A percentile compares a stretch with the other conserved stretches of the same genome.
Evolutionary conservation across 2,797 vertebrate genomes (phyloP).

Genomic region (Phrynocephalus guinanensis): DNA sequence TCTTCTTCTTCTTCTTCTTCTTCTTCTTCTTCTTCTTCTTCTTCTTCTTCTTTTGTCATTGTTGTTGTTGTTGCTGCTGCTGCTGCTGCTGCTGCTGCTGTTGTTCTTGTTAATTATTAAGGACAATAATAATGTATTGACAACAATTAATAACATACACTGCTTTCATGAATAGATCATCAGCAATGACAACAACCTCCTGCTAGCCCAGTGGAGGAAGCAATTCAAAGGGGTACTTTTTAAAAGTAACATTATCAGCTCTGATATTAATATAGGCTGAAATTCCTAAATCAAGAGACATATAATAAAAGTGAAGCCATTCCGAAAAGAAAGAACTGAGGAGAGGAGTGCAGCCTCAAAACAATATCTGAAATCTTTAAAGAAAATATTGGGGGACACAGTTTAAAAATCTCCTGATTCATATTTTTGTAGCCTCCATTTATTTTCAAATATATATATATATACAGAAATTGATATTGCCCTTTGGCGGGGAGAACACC

Average conservation of each 20-base stretch:
- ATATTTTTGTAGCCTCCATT: neutral
- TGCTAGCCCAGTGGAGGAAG: too few relatives aligned
- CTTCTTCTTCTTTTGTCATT: too few relatives aligned
- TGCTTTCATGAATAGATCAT: too few relatives aligned
- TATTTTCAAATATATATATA: conserved; percentile 3
- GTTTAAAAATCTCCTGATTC: neutral
- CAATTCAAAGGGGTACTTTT: too few relatives aligned
- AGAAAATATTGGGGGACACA: neutral
- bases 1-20: too few relatives aligned
- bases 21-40: too few relatives aligned
- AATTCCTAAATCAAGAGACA: neutral
- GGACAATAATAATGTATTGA: too few relatives aligned
- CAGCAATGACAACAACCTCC: too few relatives aligned
- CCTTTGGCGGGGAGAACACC: conserved; percentile 12
- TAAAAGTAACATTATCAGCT: neutral
- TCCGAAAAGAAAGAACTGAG: neutral
- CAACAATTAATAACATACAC: too few relatives aligned
- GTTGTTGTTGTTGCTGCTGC: too few relatives aligned
- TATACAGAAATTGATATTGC: conserved; percentile 24
- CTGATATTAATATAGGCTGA: neutral
- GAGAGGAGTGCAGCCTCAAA: neutral
- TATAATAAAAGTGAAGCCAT: neutral
- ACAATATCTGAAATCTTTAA: neutral
- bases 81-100: too few relatives aligned
- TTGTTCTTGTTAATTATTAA: too few relatives aligned